Percentiles rank a stretch among this genome's conserved stretches.
Evolutionary conservation across 1,140 invertebrate species (phyloP).

Genomic region (Pentalonia nigronervosa): DNA sequence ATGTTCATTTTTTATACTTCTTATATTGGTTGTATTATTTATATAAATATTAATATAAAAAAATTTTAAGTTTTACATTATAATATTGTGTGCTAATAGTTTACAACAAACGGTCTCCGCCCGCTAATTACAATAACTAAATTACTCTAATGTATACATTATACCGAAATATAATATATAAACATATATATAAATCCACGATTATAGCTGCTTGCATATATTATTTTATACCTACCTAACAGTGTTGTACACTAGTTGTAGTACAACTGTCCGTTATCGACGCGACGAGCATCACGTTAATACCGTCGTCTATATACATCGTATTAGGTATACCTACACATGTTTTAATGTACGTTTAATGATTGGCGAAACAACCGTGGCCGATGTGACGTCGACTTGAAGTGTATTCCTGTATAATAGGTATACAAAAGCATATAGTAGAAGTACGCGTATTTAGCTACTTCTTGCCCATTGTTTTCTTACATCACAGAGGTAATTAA

Average conservation of each 20-base stretch:
- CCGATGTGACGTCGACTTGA: background rate
- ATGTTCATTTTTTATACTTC: too few species aligned
- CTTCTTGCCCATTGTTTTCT: background rate
- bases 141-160: background rate
- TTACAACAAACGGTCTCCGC: background rate
- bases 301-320: background rate
- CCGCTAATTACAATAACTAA: background rate
- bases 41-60: background rate
- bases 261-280: background rate
- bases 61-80: background rate
- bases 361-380: background rate
- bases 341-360: background rate
- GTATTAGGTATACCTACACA: background rate
- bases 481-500: constrained; percentile 26
- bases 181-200: background rate
- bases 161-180: background rate
- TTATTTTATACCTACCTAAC: background rate
- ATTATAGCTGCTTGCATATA: background rate
- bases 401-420: background rate
- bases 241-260: background rate
- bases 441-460: background rate
- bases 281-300: background rate
- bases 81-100: background rate
- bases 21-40: too few species aligned
- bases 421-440: too few species aligned